phyloP scores from a whole-genome alignment of 2,888 invertebrate species.

The Zaprionus lineosus region DNA sequence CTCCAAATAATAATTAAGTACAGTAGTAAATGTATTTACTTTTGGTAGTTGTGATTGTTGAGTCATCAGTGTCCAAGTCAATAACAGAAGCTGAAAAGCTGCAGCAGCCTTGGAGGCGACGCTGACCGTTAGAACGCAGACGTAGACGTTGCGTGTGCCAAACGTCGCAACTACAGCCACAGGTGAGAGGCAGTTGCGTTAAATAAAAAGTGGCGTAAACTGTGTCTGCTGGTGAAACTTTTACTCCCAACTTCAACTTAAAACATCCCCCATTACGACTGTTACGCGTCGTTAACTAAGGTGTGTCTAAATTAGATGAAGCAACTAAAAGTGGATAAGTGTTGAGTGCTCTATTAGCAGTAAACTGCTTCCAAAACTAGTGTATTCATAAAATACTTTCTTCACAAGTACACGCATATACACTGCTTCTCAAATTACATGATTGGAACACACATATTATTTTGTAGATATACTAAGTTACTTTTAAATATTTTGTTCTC shows the following conservation, averaged over 20 bases:
- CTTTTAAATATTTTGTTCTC: too few relatives aligned
- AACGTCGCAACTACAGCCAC: conserved; percentile 32
- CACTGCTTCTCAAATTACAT: background rate
- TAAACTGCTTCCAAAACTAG: background rate
- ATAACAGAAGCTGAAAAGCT: conserved; percentile 31
- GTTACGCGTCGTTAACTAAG: conserved; percentile 72
- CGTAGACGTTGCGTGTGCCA: conserved; percentile 41
- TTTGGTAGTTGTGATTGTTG: conserved; percentile 56
- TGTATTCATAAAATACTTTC: background rate
- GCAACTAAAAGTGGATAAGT: background rate
- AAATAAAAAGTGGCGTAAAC: conserved; percentile 38
- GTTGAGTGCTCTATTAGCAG: background rate
- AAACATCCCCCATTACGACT: conserved; percentile 39
- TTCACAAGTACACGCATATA: background rate
- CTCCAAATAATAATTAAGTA: background rate
- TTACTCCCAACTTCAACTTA: conserved; percentile 1
- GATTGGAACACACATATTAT: background rate
- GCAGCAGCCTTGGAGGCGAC: conserved; percentile 41
- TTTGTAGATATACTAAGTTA: too few relatives aligned
- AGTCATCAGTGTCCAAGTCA: conserved; percentile 57
- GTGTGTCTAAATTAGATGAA: conserved; percentile 50
- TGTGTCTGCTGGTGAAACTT: conserved; percentile 33
- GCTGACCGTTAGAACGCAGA: conserved; percentile 41
- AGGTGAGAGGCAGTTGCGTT: conserved; percentile 56
- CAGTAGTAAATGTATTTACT: conserved; percentile 17